Conservation (phyloP, 2,797 vertebrate genomes). For the Bucorvus abyssinicus region DNA sequence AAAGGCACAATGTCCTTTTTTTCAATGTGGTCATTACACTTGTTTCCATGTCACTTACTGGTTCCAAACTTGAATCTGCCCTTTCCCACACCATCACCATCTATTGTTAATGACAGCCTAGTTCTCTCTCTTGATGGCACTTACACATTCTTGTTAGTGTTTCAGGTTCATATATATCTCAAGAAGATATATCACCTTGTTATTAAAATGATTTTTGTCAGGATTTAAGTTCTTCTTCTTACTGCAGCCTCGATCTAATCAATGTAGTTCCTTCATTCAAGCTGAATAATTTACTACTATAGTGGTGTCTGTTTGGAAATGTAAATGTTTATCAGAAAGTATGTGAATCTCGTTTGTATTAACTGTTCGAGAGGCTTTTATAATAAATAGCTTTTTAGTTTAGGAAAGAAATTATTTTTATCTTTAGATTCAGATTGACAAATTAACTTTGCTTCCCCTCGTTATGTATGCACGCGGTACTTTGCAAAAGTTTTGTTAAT, state of each 20-base stretch:
- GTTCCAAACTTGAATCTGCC: neutral
- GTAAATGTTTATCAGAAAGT: neutral
- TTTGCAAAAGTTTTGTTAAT: conserved; percentile 7
- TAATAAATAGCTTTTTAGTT: neutral
- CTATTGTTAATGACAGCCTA: neutral
- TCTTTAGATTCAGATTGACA: neutral
- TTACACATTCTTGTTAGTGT: neutral
- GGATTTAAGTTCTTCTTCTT: neutral
- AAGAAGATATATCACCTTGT: neutral
- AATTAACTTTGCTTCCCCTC: neutral
- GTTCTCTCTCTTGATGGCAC: neutral
- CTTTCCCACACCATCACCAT: neutral
- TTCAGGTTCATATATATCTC: neutral
- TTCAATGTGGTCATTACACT: neutral
- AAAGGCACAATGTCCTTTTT: neutral
- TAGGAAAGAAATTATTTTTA: neutral
- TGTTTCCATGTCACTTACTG: neutral
- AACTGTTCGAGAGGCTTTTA: neutral
- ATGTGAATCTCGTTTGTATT: neutral
- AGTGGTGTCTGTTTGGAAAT: neutral
- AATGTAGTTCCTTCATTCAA: neutral
- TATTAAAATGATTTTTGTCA: neutral
- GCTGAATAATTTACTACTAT: neutral
- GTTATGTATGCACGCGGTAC: accelerated
- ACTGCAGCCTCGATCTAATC: neutral